These are phyloP conservation scores for Harmothoe impar DNA, from an alignment of 2,888 invertebrate species.

Conservation along the genomic window DNA sequence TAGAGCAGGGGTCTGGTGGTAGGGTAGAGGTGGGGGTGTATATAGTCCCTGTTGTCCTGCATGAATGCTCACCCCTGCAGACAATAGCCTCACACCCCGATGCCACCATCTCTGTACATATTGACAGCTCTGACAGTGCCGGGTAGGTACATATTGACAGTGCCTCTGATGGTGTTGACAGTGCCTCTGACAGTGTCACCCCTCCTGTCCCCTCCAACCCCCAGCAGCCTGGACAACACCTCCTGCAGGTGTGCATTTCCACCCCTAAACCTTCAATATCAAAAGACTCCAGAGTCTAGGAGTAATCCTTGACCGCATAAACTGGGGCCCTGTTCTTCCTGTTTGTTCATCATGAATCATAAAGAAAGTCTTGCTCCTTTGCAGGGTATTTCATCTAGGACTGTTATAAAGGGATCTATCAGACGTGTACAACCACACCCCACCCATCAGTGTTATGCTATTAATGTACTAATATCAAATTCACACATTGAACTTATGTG, in stretches of 20 bases:
- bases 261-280: not conserved
- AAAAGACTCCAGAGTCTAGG: not conserved
- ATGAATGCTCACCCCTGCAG: not conserved
- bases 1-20: not conserved
- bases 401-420: no score
- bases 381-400: no score
- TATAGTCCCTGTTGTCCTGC: not conserved
- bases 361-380: no score
- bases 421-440: no score
- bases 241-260: conserved; percentile 26
- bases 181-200: conserved; percentile 1
- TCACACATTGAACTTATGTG: no score
- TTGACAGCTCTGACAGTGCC: conserved; percentile 42
- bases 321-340: not conserved
- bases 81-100: not conserved
- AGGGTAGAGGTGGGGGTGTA: not conserved
- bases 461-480: no score
- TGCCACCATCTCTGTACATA: conserved; percentile 29
- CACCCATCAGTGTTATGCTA: no score
- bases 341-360: not conserved
- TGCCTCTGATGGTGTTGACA: conserved; percentile 25
- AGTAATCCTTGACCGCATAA: conserved; percentile 12
- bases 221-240: not conserved
- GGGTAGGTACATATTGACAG: conserved; percentile 16
- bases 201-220: not conserved